Base-by-base conservation (phyloP, 2,797 vertebrate species). In the Smutsia gigantea region DNA sequence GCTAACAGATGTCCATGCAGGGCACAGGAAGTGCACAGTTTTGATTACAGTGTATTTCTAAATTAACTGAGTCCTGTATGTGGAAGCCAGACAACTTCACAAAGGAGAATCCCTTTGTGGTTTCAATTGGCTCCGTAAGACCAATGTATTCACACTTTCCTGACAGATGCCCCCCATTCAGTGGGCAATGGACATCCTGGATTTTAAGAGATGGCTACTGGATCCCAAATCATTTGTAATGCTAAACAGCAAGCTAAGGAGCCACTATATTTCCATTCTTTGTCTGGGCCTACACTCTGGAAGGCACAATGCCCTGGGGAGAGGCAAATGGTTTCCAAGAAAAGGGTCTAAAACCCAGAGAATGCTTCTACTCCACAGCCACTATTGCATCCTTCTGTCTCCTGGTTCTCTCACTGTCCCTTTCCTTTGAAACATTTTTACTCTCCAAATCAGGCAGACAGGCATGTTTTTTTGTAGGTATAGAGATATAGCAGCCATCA, bases 361-460 rank as follows among this genome's bases (percentile, higher is more conserved):
- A 85, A 90, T 15, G 4, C 34, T 55, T 94, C 53, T 66, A 61
- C 53, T 11, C n/a, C 84, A 63, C 3, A 34, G 39, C 37, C n/a
- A 61, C 27, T 46, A 31, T 81, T 21, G 23, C n/a, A 83, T 49
- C 90, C 34, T 88, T 85, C 51, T 29, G 74, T 88, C 27, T 89
- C 34, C 29, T 74, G 17, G 13, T 75, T 95, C 63, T 77, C 42
- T 91, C 21, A 42, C 37, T 55, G 23, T 34, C 42, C 57, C 77
- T 85, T 71, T 81, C 19, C 81, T 87, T 90, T 74, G 19, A 93
- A 57, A 82, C 78, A 90, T 19, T 55, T 89, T 83, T 71, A 82
- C 19, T 94, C 72, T 37, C n/a, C 59, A 88, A 93, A 66, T 23
- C 15, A 87, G 83, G 90, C 25, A 75, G 59, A 93, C 84, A 71